Conservation (phyloP, 2,113 vertebrate species). For the Paralichthys olivaceus region DNA sequence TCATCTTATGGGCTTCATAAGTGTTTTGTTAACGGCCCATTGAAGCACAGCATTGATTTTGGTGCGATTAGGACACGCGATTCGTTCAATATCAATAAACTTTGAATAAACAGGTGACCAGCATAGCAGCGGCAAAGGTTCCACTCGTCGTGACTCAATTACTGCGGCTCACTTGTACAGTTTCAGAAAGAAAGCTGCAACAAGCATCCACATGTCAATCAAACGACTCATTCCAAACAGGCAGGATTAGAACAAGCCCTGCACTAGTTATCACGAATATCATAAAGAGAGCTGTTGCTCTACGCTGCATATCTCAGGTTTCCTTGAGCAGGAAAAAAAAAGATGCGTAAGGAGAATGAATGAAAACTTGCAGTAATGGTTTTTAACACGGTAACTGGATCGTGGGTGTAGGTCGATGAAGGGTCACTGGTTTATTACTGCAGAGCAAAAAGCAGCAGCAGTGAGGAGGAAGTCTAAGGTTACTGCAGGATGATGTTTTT, state of each 20-base stretch:
- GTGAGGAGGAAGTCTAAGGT: constrained; percentile 47
- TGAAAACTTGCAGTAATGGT: neutral
- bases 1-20: too few relatives aligned
- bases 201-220: neutral
- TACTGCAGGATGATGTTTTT: constrained; percentile 40
- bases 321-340: constrained; percentile 2
- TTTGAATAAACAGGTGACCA: too few relatives aligned
- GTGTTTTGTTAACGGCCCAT: too few relatives aligned
- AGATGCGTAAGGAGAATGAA: constrained; percentile 2
- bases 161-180: neutral
- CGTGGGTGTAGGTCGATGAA: constrained; percentile 2
- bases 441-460: constrained; percentile 30
- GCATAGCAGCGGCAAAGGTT: too few relatives aligned
- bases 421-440: constrained; percentile 12
- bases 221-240: neutral
- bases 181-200: neutral
- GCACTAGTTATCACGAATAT: neutral
- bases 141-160: neutral
- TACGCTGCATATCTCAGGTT: neutral
- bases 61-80: too few relatives aligned
- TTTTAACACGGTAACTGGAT: constrained; percentile 25
- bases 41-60: too few relatives aligned
- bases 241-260: neutral
- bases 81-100: too few relatives aligned
- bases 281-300: neutral